These are phyloP conservation scores for Parthenolecanium corni DNA, from an alignment of 2,888 invertebrate species.

Conservation along the genomic window DNA sequence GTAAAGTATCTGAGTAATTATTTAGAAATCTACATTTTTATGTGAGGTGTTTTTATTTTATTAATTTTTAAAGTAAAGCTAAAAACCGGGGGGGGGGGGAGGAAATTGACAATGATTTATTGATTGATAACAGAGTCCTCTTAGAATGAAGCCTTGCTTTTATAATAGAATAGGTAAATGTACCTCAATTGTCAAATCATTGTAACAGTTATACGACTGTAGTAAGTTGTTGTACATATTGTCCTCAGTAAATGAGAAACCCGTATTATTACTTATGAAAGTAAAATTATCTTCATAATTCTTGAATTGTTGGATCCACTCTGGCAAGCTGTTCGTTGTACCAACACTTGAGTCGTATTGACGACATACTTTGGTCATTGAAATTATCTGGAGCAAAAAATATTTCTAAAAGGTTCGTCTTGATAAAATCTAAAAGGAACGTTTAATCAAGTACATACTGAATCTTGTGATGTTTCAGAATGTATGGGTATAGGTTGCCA, in stretches of 20 bases:
- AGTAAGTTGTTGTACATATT: background rate
- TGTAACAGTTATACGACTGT: background rate
- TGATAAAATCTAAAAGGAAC: background rate
- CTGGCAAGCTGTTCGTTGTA: constrained; percentile 43
- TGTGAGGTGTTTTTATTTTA: too few species aligned
- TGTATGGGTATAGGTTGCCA: constrained; percentile 49
- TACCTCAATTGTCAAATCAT: constrained; percentile 6
- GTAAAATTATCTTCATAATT: constrained; percentile 52
- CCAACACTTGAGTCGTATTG: constrained; percentile 49
- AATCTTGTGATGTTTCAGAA: constrained; percentile 32
- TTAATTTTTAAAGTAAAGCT: too few species aligned
- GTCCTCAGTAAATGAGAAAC: constrained; percentile 39
- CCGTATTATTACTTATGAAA: constrained; percentile 52
- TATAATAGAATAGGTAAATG: too few species aligned
- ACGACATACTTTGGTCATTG: constrained; percentile 49
- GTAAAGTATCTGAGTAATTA: too few species aligned
- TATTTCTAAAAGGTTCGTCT: background rate
- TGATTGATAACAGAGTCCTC: too few species aligned
- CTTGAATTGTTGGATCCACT: constrained; percentile 46
- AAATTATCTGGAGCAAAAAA: constrained; percentile 16
- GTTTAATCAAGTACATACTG: constrained; percentile 2
- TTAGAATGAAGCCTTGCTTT: too few species aligned
- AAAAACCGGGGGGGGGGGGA: too few species aligned
- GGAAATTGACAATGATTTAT: too few species aligned
- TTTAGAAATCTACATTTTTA: too few species aligned